These are phyloP conservation scores for Spilarctia lutea DNA, from an alignment of 2,888 invertebrate species.

Conservation along the genomic window DNA sequence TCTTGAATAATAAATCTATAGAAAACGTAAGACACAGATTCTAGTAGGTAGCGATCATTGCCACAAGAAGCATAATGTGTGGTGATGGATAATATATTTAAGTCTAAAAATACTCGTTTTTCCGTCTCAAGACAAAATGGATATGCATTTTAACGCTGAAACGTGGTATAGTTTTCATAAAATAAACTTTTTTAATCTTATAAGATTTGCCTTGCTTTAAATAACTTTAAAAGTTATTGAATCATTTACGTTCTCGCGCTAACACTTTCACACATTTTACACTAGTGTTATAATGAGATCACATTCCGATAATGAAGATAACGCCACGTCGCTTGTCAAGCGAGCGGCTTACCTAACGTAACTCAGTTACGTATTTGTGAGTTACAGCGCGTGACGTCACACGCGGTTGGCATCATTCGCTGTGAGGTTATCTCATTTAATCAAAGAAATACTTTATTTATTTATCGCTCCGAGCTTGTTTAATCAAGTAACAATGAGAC, in stretches of 20 bases:
- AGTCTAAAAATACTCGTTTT: background rate
- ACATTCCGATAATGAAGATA: background rate
- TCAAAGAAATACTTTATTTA: constrained; percentile 2
- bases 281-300: background rate
- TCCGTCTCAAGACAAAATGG: background rate
- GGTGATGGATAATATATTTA: no score
- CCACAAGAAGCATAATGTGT: no score
- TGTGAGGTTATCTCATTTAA: constrained; percentile 1
- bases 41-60: no score
- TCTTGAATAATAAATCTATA: no score
- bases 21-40: no score
- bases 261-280: background rate
- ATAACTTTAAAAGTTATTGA: background rate
- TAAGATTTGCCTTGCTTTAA: background rate
- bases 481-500: constrained; percentile 10
- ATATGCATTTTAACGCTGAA: background rate
- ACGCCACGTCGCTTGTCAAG: background rate
- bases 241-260: background rate
- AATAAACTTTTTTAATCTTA: background rate
- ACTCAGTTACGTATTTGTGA: background rate
- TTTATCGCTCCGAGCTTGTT: constrained; percentile 2
- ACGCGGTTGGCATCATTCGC: background rate
- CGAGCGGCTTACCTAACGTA: background rate
- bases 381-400: background rate
- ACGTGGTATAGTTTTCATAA: background rate